Conservation (phyloP, 2,888 invertebrate species). For the Tetragonula carbonaria region DNA sequence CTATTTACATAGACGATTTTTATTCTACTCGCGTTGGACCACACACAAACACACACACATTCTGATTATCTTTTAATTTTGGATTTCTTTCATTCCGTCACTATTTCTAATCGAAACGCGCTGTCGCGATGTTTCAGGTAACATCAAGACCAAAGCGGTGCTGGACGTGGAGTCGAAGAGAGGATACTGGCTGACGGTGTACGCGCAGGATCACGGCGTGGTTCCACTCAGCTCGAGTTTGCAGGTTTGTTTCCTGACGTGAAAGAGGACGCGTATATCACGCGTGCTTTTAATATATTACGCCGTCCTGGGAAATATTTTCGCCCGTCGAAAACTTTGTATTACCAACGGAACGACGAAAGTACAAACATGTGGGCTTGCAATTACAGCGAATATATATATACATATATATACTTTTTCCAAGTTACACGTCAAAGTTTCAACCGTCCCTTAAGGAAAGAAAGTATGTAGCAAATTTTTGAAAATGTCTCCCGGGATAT, state of each 20-base stretch:
- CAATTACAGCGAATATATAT: not conserved
- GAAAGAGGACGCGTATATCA: not conserved
- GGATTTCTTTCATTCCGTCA: not conserved
- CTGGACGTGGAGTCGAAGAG: constrained; percentile 95
- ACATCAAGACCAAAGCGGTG: constrained; percentile 92
- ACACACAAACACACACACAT: no score
- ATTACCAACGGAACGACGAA: not conserved
- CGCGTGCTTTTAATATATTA: not conserved
- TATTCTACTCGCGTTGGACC: no score
- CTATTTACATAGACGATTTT: no score
- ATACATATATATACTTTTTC: not conserved
- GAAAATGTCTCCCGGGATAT: not conserved
- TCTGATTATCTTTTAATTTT: constrained; percentile 6
- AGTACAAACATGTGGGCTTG: no score
- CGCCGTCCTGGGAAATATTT: not conserved
- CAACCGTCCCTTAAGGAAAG: not conserved
- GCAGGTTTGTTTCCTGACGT: constrained; percentile 86
- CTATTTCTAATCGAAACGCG: not conserved
- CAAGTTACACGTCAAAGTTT: not conserved
- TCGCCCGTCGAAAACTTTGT: not conserved
- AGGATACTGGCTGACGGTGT: constrained; percentile 97
- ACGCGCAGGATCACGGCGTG: constrained; percentile 96
- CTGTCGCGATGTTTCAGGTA: constrained; percentile 86
- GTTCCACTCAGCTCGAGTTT: constrained; percentile 93
- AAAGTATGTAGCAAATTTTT: not conserved